Conservation (phyloP, 2,888 invertebrate species). For the Rhyacophila evoluta region DNA sequence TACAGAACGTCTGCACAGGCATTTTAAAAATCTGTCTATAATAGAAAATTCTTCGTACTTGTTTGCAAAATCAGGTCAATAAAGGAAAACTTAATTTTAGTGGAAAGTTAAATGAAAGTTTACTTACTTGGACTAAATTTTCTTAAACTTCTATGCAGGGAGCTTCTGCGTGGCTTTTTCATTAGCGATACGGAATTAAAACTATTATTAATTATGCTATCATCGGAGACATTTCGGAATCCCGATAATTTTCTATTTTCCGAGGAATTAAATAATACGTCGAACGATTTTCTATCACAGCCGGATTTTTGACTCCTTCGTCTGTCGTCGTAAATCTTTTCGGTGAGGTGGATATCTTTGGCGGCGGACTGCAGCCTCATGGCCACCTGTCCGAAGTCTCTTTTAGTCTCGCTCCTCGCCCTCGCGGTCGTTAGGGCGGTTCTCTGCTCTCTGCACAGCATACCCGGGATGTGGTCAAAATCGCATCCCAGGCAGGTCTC, state of each 20-base stretch:
- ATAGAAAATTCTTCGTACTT: no score
- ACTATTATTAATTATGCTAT: constrained; percentile 25
- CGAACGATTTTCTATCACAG: constrained; percentile 31
- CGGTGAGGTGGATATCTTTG: background rate
- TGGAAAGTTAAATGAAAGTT: background rate
- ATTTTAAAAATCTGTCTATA: no score
- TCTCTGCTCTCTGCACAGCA: constrained; percentile 53
- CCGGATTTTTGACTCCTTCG: background rate
- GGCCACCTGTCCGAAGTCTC: constrained; percentile 39
- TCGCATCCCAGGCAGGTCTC: constrained; percentile 33
- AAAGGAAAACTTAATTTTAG: no score
- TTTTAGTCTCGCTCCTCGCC: constrained; percentile 61
- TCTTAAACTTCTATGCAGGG: constrained; percentile 38
- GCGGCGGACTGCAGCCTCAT: constrained; percentile 15
- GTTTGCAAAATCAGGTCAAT: no score
- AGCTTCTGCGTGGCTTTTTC: constrained; percentile 33
- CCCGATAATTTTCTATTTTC: background rate
- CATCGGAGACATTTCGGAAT: constrained; percentile 1
- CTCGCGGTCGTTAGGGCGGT: constrained; percentile 51
- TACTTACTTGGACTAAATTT: constrained; percentile 46
- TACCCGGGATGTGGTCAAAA: constrained; percentile 42
- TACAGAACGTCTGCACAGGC: no score
- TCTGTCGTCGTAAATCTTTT: background rate
- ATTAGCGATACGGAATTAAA: background rate
- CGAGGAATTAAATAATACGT: background rate